Percentiles rank a stretch among this genome's conserved stretches.
Conservation (phyloP, 2,113 vertebrate genomes). For the Trochalopteron elliotii region DNA sequence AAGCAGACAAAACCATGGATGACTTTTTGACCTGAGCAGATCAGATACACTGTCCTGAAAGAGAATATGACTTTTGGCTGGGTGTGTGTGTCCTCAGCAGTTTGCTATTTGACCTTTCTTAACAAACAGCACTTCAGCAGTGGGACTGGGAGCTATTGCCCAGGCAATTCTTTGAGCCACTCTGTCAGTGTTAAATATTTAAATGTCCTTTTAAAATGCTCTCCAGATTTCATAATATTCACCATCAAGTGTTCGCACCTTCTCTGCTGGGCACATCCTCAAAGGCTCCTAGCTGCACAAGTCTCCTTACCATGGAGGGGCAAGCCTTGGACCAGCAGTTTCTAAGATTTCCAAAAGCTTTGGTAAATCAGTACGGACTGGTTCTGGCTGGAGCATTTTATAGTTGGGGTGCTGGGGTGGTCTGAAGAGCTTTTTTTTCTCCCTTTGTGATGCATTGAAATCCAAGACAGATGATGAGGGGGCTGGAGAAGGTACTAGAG, state of each 20-base stretch:
- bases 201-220: background rate
- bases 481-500: background rate
- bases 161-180: background rate
- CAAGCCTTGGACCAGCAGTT: background rate
- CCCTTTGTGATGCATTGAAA: background rate
- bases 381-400: background rate
- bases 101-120: background rate
- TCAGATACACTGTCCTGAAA: background rate
- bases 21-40: background rate
- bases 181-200: background rate
- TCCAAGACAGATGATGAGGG: background rate
- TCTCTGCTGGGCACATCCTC: accelerated
- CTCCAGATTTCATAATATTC: background rate
- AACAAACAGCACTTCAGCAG: background rate
- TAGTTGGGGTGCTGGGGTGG: background rate
- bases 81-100: background rate
- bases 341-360: background rate
- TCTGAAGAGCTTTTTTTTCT: background rate
- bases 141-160: background rate
- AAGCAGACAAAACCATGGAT: background rate
- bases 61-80: background rate
- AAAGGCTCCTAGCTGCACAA: background rate
- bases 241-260: background rate
- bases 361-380: background rate
- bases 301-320: background rate